These are phyloP conservation scores for Drosophila eohydei DNA, from an alignment of 2,888 invertebrate genomes.

Conservation along the genomic window DNA sequence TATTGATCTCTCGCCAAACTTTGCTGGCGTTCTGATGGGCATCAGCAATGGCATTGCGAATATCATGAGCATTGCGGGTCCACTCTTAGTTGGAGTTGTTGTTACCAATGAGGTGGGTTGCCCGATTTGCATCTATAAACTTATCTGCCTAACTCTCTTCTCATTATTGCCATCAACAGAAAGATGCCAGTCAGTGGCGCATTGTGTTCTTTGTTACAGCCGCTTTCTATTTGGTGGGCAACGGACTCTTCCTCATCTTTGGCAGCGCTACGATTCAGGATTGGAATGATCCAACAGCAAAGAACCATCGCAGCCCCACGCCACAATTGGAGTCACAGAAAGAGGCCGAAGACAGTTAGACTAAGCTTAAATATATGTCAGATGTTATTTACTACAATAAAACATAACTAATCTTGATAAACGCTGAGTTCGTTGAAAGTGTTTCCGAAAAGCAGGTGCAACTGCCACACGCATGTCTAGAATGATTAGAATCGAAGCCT, in stretches of 20 bases:
- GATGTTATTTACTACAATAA: constrained; percentile 10
- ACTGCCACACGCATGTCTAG: not conserved
- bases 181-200: constrained; percentile 89
- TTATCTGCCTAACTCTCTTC: accelerated
- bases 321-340: constrained; percentile 32
- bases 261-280: constrained; percentile 88
- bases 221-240: constrained; percentile 89
- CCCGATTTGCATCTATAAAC: not conserved
- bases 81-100: constrained; percentile 87
- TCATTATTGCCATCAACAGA: constrained; percentile 85
- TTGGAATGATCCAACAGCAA: constrained; percentile 88
- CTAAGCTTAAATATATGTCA: not conserved
- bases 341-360: not conserved
- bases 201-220: constrained; percentile 91
- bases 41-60: constrained; percentile 89
- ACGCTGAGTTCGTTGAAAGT: too few species aligned
- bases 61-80: constrained; percentile 88
- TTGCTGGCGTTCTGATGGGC: constrained; percentile 89
- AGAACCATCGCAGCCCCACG: constrained; percentile 52
- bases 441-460: too few species aligned
- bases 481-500: not conserved
- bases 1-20: constrained; percentile 89
- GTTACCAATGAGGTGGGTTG: constrained; percentile 86
- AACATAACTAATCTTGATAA: not conserved
- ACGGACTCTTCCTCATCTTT: constrained; percentile 89